Evolutionary conservation across 2,888 invertebrate species (phyloP).

Genomic region (Eurois occulta): DNA sequence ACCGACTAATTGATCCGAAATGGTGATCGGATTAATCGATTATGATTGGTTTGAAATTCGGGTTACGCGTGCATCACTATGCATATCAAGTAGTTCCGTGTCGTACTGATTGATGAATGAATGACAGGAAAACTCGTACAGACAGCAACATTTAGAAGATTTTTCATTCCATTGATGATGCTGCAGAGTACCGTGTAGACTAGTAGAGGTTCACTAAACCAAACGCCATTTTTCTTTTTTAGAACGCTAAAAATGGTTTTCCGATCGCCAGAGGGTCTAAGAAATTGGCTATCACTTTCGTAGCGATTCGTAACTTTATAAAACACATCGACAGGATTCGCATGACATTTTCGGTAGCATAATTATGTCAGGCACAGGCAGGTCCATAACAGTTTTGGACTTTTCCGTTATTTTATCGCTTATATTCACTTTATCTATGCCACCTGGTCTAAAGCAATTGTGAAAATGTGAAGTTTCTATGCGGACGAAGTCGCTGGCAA

Average conservation of each 20-base stretch:
- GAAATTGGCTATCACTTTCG: background rate
- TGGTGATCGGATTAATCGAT: slow-evolving; percentile 57
- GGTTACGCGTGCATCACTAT: slow-evolving; percentile 23
- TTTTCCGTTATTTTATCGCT: no score
- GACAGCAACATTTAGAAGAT: background rate
- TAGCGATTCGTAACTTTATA: background rate
- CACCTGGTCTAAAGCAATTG: background rate
- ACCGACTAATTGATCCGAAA: slow-evolving; percentile 56
- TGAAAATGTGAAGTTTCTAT: background rate
- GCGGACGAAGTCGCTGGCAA: background rate
- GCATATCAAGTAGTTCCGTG: slow-evolving; percentile 13
- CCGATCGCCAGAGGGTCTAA: no score
- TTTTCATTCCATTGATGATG: no score
- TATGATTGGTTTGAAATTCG: slow-evolving; percentile 46
- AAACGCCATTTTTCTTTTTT: no score
- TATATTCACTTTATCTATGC: background rate
- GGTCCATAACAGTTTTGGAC: no score
- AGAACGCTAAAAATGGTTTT: no score
- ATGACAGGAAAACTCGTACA: no score
- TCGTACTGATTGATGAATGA: slow-evolving; percentile 1
- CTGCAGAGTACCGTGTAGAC: no score
- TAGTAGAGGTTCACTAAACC: background rate
- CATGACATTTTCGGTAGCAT: background rate
- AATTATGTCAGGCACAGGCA: background rate
- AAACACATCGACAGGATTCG: background rate